Percentiles rank a stretch among this genome's conserved stretches.
Evolutionary conservation across 1,140 invertebrate species (phyloP).

Genomic region (Bombus sibiricus): DNA sequence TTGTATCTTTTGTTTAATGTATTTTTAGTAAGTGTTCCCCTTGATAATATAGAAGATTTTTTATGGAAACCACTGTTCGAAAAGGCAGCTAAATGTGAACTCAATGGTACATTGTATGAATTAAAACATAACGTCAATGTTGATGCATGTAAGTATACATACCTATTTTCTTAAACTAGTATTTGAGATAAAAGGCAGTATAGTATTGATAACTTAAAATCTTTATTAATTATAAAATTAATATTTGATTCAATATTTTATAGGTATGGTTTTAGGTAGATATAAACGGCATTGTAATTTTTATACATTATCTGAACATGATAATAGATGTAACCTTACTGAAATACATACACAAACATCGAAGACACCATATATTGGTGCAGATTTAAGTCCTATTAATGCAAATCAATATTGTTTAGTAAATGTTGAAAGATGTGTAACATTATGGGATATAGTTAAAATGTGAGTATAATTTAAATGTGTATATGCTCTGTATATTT

Average conservation of each 20-base stretch:
- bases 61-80: conserved; percentile 72
- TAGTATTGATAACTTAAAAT: not conserved
- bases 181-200: not conserved
- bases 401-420: conserved; percentile 70
- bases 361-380: conserved; percentile 64
- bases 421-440: conserved; percentile 67
- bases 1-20: conserved; percentile 25
- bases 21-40: conserved; percentile 68
- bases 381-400: conserved; percentile 68
- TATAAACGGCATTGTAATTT: conserved; percentile 68
- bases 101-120: conserved; percentile 70
- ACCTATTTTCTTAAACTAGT: not conserved
- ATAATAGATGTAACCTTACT: conserved; percentile 58
- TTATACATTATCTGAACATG: conserved; percentile 63
- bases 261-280: conserved; percentile 71
- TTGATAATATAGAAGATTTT: conserved; percentile 57
- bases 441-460: conserved; percentile 74
- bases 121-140: conserved; percentile 58
- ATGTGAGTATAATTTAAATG: conserved; percentile 59
- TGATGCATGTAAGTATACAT: conserved; percentile 65
- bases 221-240: conserved; percentile 7
- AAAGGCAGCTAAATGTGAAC: conserved; percentile 69
- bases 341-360: conserved; percentile 63
- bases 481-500: not conserved
- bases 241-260: conserved; percentile 35